A percentile compares a stretch with the other conserved stretches of the same genome.
Evolutionary conservation across 1,140 invertebrate species (phyloP).

Genomic region (Cotesia vestalis): DNA sequence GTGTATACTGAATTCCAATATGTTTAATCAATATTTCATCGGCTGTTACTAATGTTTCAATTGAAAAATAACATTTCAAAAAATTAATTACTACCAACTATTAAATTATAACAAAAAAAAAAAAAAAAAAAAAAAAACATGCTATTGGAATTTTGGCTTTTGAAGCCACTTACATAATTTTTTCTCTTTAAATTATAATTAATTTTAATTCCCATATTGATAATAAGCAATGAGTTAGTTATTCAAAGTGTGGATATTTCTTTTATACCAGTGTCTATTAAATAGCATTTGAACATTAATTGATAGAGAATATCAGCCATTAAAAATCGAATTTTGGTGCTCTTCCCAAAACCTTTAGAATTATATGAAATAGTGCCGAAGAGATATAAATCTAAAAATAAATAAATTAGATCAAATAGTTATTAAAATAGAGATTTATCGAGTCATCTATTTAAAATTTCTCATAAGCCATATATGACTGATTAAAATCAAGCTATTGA

Average conservation of each 20-base stretch:
- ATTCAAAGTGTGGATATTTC: neutral
- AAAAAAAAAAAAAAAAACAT: too few relatives aligned
- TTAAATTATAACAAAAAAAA: neutral
- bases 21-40: conserved; percentile 32
- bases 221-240: conserved; percentile 4
- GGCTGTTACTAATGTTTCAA: conserved; percentile 21
- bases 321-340: conserved; percentile 26
- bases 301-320: neutral
- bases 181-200: neutral
- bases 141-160: conserved; percentile 20
- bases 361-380: conserved; percentile 12
- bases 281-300: conserved; percentile 10
- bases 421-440: neutral
- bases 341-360: conserved; percentile 27
- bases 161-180: conserved; percentile 17
- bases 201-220: neutral
- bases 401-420: neutral
- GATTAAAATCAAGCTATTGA: neutral
- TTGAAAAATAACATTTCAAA: neutral
- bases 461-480: neutral
- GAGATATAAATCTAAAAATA: conserved; percentile 3
- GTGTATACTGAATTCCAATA: conserved; percentile 35
- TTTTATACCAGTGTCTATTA: conserved; percentile 15
- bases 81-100: conserved; percentile 8
- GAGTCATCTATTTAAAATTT: neutral